A percentile compares a stretch with the other conserved stretches of the same genome.
Evolutionary conservation across 2,113 vertebrate species (phyloP).

Genomic region (Ameiurus melas): DNA sequence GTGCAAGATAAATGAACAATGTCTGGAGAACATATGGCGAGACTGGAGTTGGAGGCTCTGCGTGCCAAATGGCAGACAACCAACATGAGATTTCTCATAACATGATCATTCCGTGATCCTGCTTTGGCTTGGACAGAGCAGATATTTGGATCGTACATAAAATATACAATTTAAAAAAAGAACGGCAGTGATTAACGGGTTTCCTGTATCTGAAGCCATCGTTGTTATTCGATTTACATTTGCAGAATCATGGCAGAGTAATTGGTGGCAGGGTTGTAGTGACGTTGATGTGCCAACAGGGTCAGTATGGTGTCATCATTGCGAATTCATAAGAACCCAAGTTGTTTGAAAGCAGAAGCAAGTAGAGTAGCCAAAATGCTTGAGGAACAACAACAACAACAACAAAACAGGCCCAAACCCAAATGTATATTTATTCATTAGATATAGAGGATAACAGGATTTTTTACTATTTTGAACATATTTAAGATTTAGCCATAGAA

Average conservation of each 20-base stretch:
- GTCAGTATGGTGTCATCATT: neutral
- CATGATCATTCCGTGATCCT: conserved; percentile 10
- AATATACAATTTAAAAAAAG: conserved; percentile 2
- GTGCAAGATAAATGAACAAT: conserved; percentile 39
- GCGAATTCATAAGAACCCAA: neutral
- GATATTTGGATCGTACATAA: conserved; percentile 19
- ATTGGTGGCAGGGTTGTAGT: neutral
- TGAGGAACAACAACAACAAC: neutral
- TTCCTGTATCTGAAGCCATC: neutral
- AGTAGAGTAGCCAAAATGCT: neutral
- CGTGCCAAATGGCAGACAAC: conserved; percentile 43
- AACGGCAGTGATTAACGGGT: neutral
- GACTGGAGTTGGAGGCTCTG: conserved; percentile 13
- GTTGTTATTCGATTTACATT: neutral
- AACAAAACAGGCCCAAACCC: neutral
- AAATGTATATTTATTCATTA: neutral
- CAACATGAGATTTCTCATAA: conserved; percentile 45
- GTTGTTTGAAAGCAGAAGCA: neutral
- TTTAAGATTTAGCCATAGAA: neutral
- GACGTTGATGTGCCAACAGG: neutral
- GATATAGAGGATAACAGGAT: no score
- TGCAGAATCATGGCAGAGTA: neutral
- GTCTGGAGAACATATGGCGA: conserved; percentile 49
- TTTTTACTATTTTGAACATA: neutral
- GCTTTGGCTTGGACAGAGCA: conserved; percentile 23